Base-by-base conservation (phyloP, 1,140 invertebrate species). In the Uloborus diversus region DNA sequence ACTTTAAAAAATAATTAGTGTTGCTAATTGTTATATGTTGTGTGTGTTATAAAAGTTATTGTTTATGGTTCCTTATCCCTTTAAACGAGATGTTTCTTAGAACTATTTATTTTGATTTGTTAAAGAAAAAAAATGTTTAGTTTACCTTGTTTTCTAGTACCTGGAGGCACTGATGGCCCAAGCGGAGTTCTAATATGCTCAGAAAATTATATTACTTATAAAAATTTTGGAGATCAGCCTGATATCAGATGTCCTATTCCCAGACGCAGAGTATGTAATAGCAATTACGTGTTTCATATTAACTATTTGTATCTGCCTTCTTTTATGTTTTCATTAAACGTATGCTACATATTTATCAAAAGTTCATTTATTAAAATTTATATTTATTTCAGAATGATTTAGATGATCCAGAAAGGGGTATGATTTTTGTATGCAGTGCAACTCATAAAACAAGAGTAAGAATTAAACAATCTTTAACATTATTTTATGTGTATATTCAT, bases 191-290 rank as follows among this genome's bases (percentile, higher is more conserved):
- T 99, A 0, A 97, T 99, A 87, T 99, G 98, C 86, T 99, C 97
- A 0, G 98, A 99, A 87, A 99, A 99, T 87, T 99, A 99, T 86
- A 89, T 99, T 0, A 99, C 98, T 0, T 99, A 99, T 85, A 99
- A 99, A 88, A 99, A 99, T 89, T 90, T 99, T 79, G 98, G 98
- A 20, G 98, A 99, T 88, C 98, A 99, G 85, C 96, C 96, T 84
- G 98, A 99, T 85, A 99, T 99, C 84, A 92, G 97, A 86, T 99
- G 97, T 88, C 97, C 97, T 0, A 99, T 99, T 85, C 98, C 98
- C 13, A 89, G 97, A 81, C 89, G 98, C 83, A 90, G 97, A 32
- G 73, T 78, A 27, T 56, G 73, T 64, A 20, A n/a, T n/a, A n/a
- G n/a, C n/a, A n/a, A n/a, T n/a, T n/a, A n/a, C n/a, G n/a, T n/a